Conservation (phyloP, 2,888 invertebrate species). For the Clusia tigrina region DNA sequence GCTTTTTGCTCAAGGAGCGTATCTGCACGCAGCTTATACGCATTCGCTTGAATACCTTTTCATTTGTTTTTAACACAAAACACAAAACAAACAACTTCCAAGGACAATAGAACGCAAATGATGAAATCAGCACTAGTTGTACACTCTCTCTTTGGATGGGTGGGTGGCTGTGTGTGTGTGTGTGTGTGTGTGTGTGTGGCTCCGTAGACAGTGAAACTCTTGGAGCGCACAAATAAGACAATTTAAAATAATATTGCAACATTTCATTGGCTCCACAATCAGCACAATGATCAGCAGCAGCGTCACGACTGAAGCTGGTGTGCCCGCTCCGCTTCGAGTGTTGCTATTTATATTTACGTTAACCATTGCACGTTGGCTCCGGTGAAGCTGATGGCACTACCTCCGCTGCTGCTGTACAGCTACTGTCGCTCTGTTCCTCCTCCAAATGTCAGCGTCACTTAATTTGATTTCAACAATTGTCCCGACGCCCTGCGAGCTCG, state of each 20-base stretch:
- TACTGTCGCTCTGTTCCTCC: slow-evolving; percentile 24
- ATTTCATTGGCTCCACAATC: slow-evolving; percentile 46
- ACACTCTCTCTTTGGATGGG: no score
- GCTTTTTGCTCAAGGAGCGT: not conserved
- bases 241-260: slow-evolving; percentile 39
- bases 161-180: no score
- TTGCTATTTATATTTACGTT: not conserved
- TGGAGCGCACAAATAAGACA: not conserved
- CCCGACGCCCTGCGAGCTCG: slow-evolving; percentile 8
- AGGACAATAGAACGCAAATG: slow-evolving; percentile 44
- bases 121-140: not conserved
- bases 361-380: not conserved
- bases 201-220: slow-evolving; percentile 1
- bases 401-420: not conserved
- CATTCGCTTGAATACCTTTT: slow-evolving; percentile 16
- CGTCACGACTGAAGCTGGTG: not conserved
- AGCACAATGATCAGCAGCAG: slow-evolving; percentile 5
- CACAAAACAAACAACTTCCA: slow-evolving; percentile 34
- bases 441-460: slow-evolving; percentile 57
- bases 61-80: slow-evolving; percentile 9
- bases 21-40: slow-evolving; percentile 8
- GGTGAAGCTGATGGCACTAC: not conserved
- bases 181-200: no score
- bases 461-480: slow-evolving; percentile 57
- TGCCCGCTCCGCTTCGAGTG: not conserved